Evolutionary conservation across 2,113 vertebrate species (phyloP).

Genomic region (Cochlearius cochlearius): DNA sequence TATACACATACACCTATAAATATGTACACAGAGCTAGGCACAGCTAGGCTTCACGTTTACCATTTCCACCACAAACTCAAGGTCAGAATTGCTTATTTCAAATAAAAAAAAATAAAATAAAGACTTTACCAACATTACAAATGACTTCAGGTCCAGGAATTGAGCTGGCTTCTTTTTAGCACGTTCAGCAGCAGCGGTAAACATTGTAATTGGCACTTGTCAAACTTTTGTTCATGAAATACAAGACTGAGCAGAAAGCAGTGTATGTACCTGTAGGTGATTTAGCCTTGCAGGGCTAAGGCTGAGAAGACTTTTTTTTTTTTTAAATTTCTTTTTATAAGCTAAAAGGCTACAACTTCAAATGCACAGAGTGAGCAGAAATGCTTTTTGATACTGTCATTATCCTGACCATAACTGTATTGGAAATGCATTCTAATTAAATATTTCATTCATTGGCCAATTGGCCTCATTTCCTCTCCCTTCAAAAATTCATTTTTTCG

Average conservation of each 20-base stretch:
- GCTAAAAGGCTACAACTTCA: background rate
- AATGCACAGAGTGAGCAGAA: background rate
- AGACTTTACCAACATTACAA: background rate
- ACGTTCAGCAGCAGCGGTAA: background rate
- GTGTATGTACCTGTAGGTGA: background rate
- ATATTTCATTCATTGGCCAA: background rate
- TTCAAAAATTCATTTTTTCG: background rate
- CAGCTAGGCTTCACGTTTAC: background rate
- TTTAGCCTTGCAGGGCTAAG: background rate
- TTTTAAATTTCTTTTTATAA: background rate
- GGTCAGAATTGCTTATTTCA: background rate
- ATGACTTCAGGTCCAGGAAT: background rate
- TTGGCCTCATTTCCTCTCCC: background rate
- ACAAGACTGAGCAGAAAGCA: background rate
- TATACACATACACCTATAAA: rapidly evolving
- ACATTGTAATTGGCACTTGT: background rate
- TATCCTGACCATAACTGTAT: background rate
- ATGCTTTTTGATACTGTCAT: background rate
- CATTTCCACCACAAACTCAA: background rate
- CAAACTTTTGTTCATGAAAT: background rate
- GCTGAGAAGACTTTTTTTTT: background rate
- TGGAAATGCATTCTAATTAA: background rate
- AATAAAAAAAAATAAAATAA: background rate
- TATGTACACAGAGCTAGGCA: background rate
- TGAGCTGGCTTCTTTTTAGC: background rate